These are phyloP conservation scores for Bufotes viridis DNA, from an alignment of 2,797 vertebrate genomes.

Conservation along the genomic window DNA sequence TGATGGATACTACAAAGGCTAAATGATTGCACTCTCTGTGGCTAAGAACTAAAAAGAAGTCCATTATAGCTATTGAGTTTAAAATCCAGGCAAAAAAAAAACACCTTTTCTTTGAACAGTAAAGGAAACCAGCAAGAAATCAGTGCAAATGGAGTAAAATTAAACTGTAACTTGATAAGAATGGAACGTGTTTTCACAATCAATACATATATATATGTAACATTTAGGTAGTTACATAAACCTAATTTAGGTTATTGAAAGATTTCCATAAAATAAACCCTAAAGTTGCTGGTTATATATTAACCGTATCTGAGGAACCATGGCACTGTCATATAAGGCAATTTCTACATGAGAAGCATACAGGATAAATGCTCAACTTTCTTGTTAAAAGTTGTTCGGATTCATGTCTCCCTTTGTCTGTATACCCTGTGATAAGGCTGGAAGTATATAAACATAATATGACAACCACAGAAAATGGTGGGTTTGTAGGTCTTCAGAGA, in stretches of 20 bases:
- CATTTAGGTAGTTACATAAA: not conserved
- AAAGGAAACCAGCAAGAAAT: not conserved
- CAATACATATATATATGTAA: not conserved
- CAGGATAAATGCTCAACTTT: not conserved
- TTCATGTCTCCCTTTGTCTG: too few species aligned
- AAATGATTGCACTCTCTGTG: not conserved
- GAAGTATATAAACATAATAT: not conserved
- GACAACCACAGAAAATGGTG: not conserved
- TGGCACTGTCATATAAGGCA: not conserved
- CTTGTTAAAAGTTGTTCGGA: too few species aligned
- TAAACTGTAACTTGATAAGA: not conserved
- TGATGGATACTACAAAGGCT: not conserved
- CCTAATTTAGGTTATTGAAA: not conserved
- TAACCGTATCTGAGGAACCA: not conserved
- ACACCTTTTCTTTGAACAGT: too few species aligned
- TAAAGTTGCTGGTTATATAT: not conserved
- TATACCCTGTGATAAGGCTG: not conserved
- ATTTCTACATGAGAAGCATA: not conserved
- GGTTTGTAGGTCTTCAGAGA: not conserved
- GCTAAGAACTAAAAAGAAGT: not conserved
- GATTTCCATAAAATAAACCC: not conserved
- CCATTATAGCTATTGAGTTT: not conserved
- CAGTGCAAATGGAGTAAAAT: not conserved
- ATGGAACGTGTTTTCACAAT: not conserved
- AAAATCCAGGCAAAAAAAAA: too few species aligned